Conservation (phyloP, 2,888 invertebrate species). For the Rosalia funebris region DNA sequence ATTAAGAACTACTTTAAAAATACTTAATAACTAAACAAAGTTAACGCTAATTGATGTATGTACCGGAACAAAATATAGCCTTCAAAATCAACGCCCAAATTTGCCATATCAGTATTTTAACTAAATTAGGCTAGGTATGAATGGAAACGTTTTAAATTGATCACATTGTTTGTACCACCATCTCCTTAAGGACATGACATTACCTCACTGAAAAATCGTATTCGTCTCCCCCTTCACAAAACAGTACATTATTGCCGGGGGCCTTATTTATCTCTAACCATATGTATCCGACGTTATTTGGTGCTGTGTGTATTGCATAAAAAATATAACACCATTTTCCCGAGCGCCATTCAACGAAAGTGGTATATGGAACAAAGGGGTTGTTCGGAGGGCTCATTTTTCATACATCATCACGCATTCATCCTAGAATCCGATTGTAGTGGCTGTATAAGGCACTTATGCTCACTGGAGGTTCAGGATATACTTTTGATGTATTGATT, state of each 20-base stretch:
- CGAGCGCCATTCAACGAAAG: slow-evolving; percentile 4
- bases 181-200: too few relatives aligned
- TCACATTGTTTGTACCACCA: too few relatives aligned
- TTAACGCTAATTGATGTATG: too few relatives aligned
- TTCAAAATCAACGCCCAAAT: too few relatives aligned
- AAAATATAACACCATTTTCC: slow-evolving; percentile 19
- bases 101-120: too few relatives aligned
- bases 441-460: slow-evolving; percentile 5
- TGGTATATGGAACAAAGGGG: slow-evolving; percentile 20
- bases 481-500: background rate
- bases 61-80: too few relatives aligned
- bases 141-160: too few relatives aligned
- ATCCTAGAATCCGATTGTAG: slow-evolving; percentile 14
- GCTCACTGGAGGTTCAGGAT: slow-evolving; percentile 10
- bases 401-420: slow-evolving; percentile 25
- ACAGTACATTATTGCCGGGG: background rate
- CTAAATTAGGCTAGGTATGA: too few relatives aligned
- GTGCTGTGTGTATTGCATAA: slow-evolving; percentile 11
- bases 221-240: background rate
- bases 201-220: slow-evolving; percentile 1
- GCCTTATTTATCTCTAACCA: slow-evolving; percentile 19
- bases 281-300: slow-evolving; percentile 18
- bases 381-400: slow-evolving; percentile 16
- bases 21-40: too few relatives aligned
- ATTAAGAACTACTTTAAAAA: too few relatives aligned